Base-by-base conservation (phyloP, 2,888 invertebrate species). In the Lithophane ornitopus region DNA sequence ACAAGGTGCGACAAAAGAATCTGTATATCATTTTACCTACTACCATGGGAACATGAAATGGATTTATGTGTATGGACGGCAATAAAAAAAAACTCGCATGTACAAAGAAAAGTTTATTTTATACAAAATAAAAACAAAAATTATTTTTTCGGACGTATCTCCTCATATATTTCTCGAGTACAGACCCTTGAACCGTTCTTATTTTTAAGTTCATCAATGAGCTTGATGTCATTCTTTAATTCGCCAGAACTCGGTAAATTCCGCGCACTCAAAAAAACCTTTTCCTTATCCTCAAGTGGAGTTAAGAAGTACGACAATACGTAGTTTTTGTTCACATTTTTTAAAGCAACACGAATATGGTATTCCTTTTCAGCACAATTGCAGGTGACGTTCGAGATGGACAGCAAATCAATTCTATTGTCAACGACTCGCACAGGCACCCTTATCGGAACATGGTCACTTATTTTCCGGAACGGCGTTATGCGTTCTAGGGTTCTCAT, bases 251-350 rank as follows among this genome's bases (percentile, higher is more conserved):
- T 77, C 0, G 78, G 77, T n/a, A 77, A 56, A 41, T 0, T 49
- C 0, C 70, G 70, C 9, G 76, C 70, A 14, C 28, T 1, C 62
- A 76, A 70, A 34, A 62, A 77, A 7, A 56, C 61, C 0, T 39
- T 52, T 26, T 49, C 39, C n/a, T n/a, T 16, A 39, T 2, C 16
- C 41, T 6, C n/a, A 28, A 28, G 12, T 34, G 44, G 7, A 44
- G 44, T 39, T 16, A 62, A 9, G 22, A 41, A 56, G 28, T 41
- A 63, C 1, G 16, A 3, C 6, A 63, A 1, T 19, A 41, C 7
- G 22, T 77, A 77, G 26, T 78, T 77, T 11, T 78, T 56, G 6
- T 78, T 70, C 12, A 77, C n/a, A 22, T 34, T 70, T 49, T 78
- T n/a, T 1, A 49, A 16, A 56, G 34, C 49, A 26, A 41, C 3